Base-by-base conservation (phyloP, 2,888 invertebrate species). In the Diachrysia chrysitis region DNA sequence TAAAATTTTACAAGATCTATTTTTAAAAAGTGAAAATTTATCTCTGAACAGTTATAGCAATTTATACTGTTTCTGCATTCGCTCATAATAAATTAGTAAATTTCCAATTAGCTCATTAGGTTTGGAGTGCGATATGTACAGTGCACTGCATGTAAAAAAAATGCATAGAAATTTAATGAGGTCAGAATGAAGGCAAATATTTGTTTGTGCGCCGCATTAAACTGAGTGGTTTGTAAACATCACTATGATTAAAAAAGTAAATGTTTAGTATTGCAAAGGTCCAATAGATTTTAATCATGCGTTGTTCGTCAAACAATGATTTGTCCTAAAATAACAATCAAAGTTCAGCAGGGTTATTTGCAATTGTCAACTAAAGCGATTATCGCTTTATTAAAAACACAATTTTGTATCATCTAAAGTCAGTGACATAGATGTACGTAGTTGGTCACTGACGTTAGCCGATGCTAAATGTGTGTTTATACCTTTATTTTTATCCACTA, bases 181-280 rank as follows among this genome's bases (percentile, higher is more conserved):
- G 68, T 79, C 54, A 75, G 58, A 63, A 62, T 55, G 53, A 57
- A 72, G 66, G 69, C 54, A 78, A 71, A 72, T 72, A 73, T 58
- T 75, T 68, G 70, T 68, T 74, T 72, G 78, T 78, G 70, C 68
- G 60, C 56, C 42, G 63, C 54, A 69, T 70, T 75, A 71, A 51
- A 58, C 7, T 71, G 23, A 68, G 69, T 74, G 63, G 65, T 72
- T 59, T 51, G 19, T 64, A 29, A 58, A 74, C 42, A 74, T 59
- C 65, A 69, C 57, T 69, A 67, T 69, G n/a, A 67, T 69, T 61
- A 73, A 53, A 70, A 71, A 73, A 64, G 58, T 66, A 66, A 71
- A 66, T 19, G 21, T 66, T 56, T 71, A n/a, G 66, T 59, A 32
- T 10, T 2, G 32, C 32, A 32, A 32, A 32, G 32, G 32, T 32